Percentiles rank a stretch among this genome's conserved stretches.
These are phyloP conservation scores for Fulica atra DNA, from an alignment of 2,113 vertebrate genomes.

Conservation along the genomic window DNA sequence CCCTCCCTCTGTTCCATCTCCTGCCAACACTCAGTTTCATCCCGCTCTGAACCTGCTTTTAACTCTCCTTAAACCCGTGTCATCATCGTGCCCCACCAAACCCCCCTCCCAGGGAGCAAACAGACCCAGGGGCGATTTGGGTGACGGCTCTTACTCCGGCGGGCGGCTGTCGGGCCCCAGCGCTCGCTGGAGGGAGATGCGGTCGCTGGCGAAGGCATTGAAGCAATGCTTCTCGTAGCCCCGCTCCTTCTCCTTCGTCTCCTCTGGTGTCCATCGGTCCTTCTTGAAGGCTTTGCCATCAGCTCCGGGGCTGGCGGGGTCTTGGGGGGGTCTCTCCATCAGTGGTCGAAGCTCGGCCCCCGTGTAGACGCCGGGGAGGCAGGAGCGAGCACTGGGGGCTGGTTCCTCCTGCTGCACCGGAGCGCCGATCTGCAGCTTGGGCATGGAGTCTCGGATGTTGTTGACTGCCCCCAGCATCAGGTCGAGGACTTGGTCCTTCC, in stretches of 20 bases:
- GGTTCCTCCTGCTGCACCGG: constrained; percentile 68
- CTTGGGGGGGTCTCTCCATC: constrained; percentile 85
- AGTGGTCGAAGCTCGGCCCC: constrained; percentile 83
- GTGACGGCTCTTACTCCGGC: constrained; percentile 82
- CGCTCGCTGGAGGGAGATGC: constrained; percentile 90
- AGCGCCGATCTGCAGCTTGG: constrained; percentile 88
- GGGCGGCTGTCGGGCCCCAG: constrained; percentile 93
- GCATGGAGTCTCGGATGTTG: constrained; percentile 84
- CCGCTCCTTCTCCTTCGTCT: constrained; percentile 86
- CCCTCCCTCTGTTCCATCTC: fast-evolving
- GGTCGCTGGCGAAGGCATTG: constrained; percentile 95
- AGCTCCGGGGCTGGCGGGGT: constrained; percentile 80
- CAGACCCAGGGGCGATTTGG: not conserved
- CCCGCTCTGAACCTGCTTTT: fast-evolving
- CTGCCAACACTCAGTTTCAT: fast-evolving
- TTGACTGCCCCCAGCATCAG: constrained; percentile 88
- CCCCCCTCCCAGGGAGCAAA: not conserved
- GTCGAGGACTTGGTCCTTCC: constrained; percentile 83
- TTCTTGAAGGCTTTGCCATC: constrained; percentile 84
- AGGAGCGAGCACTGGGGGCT: constrained; percentile 59
- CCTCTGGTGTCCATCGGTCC: constrained; percentile 76
- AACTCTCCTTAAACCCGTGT: not conserved
- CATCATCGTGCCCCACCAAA: no score
- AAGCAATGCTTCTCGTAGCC: constrained; percentile 95
- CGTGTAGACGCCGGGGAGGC: constrained; percentile 84